Base-by-base conservation (phyloP, 2,797 vertebrate genomes). In the Austrolebias charrua region DNA sequence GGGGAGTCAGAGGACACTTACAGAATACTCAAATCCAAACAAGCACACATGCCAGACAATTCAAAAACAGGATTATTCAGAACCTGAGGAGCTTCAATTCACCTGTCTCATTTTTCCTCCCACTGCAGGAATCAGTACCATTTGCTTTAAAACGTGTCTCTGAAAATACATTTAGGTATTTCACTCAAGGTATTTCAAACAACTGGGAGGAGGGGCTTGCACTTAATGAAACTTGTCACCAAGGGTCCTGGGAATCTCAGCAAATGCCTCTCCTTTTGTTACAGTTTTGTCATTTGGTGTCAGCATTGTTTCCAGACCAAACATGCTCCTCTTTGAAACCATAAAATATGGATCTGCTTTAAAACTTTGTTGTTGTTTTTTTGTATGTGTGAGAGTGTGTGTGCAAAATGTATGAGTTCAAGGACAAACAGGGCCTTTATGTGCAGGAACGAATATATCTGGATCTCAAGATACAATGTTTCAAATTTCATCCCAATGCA, bases 381-480 rank as follows among this genome's bases (percentile, higher is more conserved):
- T 1, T 13, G 38, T 40, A 12, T 12, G 38, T 40, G 38, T 40
- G 38, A 12, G 38, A 13, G 38, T 12, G 50, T 51, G 4, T 69
- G 47, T 58, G 44, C 33, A 59, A 73, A 73, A 78, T 79, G 64
- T 73, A 82, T 24, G 74, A 85, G 83, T 86, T 90, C 87, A 90
- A 89, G 87, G 87, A 71, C 85, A 42, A 69, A 70, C 78, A 68
- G 14, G 61, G 57, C 70, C 76, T 55, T 24, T 71, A 80, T 57
- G 50, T 59, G 74, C 50, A 64, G 83, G 29, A 74, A 85, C 76
- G 66, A 74, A 81, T 83, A 79, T 66, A 81, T 71, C 82, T 84
- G 84, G 75, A 82, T 86, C 18, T 16, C 20, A 4, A 84, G 86
- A 88, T 88, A 86, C 84, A 87, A 65, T 8, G 70, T 53, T 77